A percentile compares a stretch with the other conserved stretches of the same genome.
Evolutionary conservation across 2,888 invertebrate genomes (phyloP).

Genomic region (Mimachlamys varia): DNA sequence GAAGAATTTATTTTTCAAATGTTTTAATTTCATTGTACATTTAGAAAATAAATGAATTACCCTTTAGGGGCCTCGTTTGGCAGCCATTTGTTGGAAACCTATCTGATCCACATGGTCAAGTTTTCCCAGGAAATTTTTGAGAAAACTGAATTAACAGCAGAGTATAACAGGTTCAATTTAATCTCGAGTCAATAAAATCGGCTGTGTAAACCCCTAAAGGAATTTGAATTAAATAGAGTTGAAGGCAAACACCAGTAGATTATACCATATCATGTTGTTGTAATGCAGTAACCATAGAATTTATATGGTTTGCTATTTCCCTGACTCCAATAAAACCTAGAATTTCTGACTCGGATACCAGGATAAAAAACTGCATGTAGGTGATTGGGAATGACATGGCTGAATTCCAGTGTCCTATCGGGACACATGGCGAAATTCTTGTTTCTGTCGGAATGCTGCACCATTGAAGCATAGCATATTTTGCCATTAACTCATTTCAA

Average conservation of each 20-base stretch:
- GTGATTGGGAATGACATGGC: background rate
- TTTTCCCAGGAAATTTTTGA: slow-evolving; percentile 14
- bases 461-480: background rate
- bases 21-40: background rate
- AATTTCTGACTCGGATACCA: background rate
- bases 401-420: background rate
- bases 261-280: background rate
- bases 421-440: background rate
- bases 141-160: slow-evolving; percentile 23
- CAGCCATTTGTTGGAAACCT: background rate
- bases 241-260: background rate
- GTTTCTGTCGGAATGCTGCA: background rate
- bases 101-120: slow-evolving; percentile 34
- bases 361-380: background rate
- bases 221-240: background rate
- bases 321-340: background rate
- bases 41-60: background rate
- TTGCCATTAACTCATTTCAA: slow-evolving; percentile 6
- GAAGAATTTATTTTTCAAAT: background rate
- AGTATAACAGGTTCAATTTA: background rate
- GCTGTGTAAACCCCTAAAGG: background rate
- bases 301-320: slow-evolving; percentile 8
- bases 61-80: background rate
- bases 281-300: background rate
- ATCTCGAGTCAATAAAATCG: background rate